A percentile compares a stretch with the other conserved stretches of the same genome.
phyloP scores from a whole-genome alignment of 2,113 vertebrate species.

The Alouatta palliata region DNA sequence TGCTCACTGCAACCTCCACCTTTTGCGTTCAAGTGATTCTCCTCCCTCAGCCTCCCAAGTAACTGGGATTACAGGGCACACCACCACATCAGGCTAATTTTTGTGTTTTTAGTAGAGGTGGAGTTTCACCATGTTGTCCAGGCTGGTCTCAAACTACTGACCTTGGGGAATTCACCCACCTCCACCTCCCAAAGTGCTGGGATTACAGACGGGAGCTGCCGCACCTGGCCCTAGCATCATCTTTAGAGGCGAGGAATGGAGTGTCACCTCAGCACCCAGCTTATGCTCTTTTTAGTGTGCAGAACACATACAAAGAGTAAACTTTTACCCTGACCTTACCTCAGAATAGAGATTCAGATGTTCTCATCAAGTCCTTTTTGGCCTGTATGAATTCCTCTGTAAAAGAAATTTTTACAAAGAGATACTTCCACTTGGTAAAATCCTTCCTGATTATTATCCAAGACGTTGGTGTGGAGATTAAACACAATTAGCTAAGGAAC shows the following conservation, averaged over 20 bases:
- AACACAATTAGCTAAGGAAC: background rate
- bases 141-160: no score
- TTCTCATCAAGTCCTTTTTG: background rate
- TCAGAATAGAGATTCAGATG: background rate
- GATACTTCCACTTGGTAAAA: background rate
- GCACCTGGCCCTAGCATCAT: background rate
- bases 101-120: no score
- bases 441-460: background rate
- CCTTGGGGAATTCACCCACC: no score
- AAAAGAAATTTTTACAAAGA: background rate
- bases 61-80: no score
- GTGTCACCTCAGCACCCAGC: background rate
- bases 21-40: no score
- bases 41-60: no score
- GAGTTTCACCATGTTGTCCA: no score
- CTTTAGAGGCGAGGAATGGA: fast-evolving
- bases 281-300: no score
- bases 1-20: no score
- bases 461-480: background rate
- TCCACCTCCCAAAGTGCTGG: no score
- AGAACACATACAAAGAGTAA: background rate
- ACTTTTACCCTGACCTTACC: background rate
- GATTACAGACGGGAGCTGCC: no score
- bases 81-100: no score
- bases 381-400: background rate